These are phyloP conservation scores for Orchesella cincta DNA, from an alignment of 1,140 invertebrate genomes.

Conservation along the genomic window DNA sequence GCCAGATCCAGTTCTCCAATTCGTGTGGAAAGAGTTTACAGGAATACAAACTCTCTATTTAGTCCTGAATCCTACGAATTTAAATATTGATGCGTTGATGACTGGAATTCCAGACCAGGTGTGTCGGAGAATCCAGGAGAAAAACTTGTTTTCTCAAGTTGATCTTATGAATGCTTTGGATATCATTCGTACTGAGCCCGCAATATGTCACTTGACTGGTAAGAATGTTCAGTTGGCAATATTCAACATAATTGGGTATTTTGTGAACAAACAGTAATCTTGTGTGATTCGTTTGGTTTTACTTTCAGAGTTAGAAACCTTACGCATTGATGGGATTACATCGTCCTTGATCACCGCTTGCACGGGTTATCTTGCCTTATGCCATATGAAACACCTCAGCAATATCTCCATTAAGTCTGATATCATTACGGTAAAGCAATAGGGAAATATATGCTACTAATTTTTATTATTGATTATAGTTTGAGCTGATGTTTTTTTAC, in stretches of 20 bases:
- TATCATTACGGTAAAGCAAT: slow-evolving; percentile 30
- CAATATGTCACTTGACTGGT: slow-evolving; percentile 35
- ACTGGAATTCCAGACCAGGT: slow-evolving; percentile 42
- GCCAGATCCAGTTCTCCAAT: slow-evolving; percentile 32
- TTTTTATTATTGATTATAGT: neutral
- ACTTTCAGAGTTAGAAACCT: slow-evolving; percentile 32
- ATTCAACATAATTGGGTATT: neutral
- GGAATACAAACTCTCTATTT: slow-evolving; percentile 18
- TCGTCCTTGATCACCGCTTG: slow-evolving; percentile 36
- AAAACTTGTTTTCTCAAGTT: slow-evolving; percentile 35
- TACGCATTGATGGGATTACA: slow-evolving; percentile 32
- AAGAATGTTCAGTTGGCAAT: neutral
- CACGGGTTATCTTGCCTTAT: slow-evolving; percentile 34
- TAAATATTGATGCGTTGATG: slow-evolving; percentile 33
- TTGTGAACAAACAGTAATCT: neutral
- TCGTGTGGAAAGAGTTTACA: slow-evolving; percentile 29
- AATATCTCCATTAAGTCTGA: slow-evolving; percentile 33
- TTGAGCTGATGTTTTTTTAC: neutral
- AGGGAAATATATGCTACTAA: neutral
- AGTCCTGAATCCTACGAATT: slow-evolving; percentile 15
- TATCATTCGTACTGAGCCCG: slow-evolving; percentile 36
- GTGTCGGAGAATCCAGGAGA: slow-evolving; percentile 39
- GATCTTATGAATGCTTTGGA: slow-evolving; percentile 28
- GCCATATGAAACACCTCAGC: slow-evolving; percentile 38
- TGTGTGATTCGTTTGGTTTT: neutral